Percentiles rank a stretch among this genome's conserved stretches.
These are phyloP conservation scores for Muntiacus muntjak DNA, from an alignment of 2,113 vertebrate genomes.

Conservation along the genomic window DNA sequence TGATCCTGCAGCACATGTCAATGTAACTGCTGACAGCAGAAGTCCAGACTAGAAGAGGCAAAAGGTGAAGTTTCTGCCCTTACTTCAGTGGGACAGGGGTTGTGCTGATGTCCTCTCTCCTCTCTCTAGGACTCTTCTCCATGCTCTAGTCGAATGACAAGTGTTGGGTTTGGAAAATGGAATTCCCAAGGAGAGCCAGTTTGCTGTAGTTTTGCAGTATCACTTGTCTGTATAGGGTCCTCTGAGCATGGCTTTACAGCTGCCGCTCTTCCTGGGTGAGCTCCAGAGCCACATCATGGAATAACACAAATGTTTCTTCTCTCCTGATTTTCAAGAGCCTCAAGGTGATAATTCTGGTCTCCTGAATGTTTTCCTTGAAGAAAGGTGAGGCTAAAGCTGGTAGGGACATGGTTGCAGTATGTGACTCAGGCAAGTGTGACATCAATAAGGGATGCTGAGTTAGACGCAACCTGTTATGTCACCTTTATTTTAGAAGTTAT, in stretches of 20 bases:
- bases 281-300: background rate
- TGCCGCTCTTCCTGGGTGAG: background rate
- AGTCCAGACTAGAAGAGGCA: background rate
- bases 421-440: accelerated
- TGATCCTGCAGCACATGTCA: background rate
- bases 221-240: background rate
- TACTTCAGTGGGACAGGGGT: background rate
- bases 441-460: background rate
- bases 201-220: background rate
- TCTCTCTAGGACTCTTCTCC: background rate
- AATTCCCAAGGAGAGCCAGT: background rate
- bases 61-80: background rate
- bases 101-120: background rate
- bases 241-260: background rate
- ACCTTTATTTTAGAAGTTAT: background rate
- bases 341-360: background rate
- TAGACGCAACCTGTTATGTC: background rate
- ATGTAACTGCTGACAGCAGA: too few species aligned
- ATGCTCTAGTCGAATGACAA: background rate
- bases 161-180: background rate
- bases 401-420: too few species aligned
- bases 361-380: background rate
- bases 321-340: background rate
- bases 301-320: background rate
- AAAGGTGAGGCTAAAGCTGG: background rate